These are phyloP conservation scores for Lacerta bilineata DNA, from an alignment of 2,797 vertebrate genomes.

Conservation along the genomic window DNA sequence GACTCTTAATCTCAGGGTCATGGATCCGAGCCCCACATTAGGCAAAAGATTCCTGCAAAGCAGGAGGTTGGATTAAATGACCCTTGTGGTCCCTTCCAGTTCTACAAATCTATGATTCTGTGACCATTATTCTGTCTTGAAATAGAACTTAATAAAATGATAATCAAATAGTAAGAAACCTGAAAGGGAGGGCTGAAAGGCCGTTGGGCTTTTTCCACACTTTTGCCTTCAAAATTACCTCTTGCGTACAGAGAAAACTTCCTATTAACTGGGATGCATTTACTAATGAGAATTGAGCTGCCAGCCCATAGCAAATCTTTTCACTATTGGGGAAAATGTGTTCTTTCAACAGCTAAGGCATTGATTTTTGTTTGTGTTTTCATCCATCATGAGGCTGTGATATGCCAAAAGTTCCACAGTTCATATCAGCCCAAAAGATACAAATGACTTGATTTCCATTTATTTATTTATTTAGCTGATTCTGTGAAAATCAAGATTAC, in stretches of 20 bases:
- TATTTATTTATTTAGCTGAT: background rate
- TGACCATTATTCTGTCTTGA: background rate
- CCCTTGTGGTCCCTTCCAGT: too few relatives aligned
- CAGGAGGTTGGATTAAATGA: too few relatives aligned
- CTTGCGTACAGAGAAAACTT: constrained; percentile 72
- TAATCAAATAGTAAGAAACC: constrained; percentile 43
- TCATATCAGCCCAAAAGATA: constrained; percentile 63
- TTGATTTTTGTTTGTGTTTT: constrained; percentile 78
- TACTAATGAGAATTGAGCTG: constrained; percentile 75
- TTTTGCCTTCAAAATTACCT: constrained; percentile 72
- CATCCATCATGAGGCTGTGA: constrained; percentile 71
- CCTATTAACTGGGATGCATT: constrained; percentile 74
- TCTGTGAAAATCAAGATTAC: constrained; percentile 55
- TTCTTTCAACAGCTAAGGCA: constrained; percentile 72
- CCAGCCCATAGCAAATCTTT: constrained; percentile 72
- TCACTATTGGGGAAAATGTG: constrained; percentile 72
- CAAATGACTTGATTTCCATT: constrained; percentile 70
- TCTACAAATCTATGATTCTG: background rate
- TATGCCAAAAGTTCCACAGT: constrained; percentile 69
- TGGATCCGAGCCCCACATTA: too few relatives aligned
- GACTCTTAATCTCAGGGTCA: too few relatives aligned
- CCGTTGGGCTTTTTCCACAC: constrained; percentile 59
- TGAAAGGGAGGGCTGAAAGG: constrained; percentile 49
- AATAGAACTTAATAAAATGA: constrained; percentile 12
- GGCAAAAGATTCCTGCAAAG: too few relatives aligned